Percentiles rank a stretch among this genome's conserved stretches.
phyloP scores from a whole-genome alignment of 2,113 vertebrate species.

The Apteryx owenii region DNA sequence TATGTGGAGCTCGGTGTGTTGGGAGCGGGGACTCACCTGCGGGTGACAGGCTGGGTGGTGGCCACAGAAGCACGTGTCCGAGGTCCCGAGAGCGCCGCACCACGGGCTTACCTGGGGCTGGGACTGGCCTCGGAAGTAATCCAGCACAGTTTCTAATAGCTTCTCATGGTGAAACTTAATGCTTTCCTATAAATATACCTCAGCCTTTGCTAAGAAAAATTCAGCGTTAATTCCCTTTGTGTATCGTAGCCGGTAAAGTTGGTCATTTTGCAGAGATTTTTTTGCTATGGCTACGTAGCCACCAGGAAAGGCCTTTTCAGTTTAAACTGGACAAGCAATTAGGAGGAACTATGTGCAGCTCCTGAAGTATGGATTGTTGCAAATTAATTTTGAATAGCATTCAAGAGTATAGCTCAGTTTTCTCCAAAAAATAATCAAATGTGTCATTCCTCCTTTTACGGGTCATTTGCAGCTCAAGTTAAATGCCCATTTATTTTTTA shows the following conservation, averaged over 20 bases:
- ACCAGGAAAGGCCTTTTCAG: not conserved
- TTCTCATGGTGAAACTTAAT: not conserved
- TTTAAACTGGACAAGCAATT: not conserved
- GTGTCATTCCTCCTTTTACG: not conserved
- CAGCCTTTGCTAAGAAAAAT: not conserved
- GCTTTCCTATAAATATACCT: not conserved
- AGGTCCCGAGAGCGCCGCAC: not conserved
- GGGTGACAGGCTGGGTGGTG: not conserved
- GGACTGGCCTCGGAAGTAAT: not conserved
- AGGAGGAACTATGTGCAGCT: not conserved
- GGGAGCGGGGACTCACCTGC: not conserved
- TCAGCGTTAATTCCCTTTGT: not conserved
- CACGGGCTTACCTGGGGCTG: not conserved
- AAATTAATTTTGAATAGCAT: not conserved
- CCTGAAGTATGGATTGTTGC: not conserved
- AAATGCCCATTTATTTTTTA: not conserved
- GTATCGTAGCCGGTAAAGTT: not conserved
- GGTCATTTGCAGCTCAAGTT: not conserved
- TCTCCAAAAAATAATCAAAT: not conserved
- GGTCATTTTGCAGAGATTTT: not conserved
- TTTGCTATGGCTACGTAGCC: rapidly evolving
- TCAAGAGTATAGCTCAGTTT: not conserved
- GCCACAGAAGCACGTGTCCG: rapidly evolving
- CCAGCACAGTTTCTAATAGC: not conserved
- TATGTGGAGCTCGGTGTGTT: too few species aligned